A percentile compares a stretch with the other conserved stretches of the same genome.
These are phyloP conservation scores for Podarcis raffonei DNA, from an alignment of 2,113 vertebrate species.

Conservation along the genomic window DNA sequence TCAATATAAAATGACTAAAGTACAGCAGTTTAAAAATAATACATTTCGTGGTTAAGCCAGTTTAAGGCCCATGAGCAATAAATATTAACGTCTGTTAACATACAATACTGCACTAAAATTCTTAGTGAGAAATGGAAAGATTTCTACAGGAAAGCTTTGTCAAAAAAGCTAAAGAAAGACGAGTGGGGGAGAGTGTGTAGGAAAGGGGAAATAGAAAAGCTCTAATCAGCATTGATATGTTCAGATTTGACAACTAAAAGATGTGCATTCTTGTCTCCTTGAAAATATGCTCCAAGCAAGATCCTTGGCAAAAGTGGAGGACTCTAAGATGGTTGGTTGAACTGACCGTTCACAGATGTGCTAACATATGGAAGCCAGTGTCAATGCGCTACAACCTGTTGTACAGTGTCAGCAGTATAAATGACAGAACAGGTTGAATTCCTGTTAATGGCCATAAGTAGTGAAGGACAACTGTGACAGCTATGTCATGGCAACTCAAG, in stretches of 20 bases:
- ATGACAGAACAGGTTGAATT: constrained; percentile 81
- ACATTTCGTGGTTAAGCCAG: neutral
- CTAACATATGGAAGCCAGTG: constrained; percentile 84
- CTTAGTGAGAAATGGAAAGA: neutral
- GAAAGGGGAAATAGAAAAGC: constrained; percentile 22
- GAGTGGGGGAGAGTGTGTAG: neutral
- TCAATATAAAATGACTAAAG: neutral
- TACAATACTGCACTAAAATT: neutral
- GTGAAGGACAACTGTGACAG: constrained; percentile 74
- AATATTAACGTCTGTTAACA: neutral
- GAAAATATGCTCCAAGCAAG: constrained; percentile 77
- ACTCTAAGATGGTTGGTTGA: constrained; percentile 76
- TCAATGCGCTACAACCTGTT: constrained; percentile 86
- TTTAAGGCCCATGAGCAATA: neutral
- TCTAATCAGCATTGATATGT: constrained; percentile 60
- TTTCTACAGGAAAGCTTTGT: neutral
- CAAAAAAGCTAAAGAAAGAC: neutral
- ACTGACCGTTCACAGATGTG: constrained; percentile 84
- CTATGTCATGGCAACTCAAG: constrained; percentile 9
- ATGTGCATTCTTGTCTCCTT: constrained; percentile 73
- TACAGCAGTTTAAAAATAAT: constrained; percentile 18
- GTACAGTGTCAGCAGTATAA: constrained; percentile 79
- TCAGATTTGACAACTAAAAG: constrained; percentile 73
- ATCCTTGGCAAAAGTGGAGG: constrained; percentile 73
- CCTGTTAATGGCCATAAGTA: constrained; percentile 69